Evolutionary conservation across 2,797 vertebrate genomes (phyloP).

Genomic region (Hybognathus amarus): DNA sequence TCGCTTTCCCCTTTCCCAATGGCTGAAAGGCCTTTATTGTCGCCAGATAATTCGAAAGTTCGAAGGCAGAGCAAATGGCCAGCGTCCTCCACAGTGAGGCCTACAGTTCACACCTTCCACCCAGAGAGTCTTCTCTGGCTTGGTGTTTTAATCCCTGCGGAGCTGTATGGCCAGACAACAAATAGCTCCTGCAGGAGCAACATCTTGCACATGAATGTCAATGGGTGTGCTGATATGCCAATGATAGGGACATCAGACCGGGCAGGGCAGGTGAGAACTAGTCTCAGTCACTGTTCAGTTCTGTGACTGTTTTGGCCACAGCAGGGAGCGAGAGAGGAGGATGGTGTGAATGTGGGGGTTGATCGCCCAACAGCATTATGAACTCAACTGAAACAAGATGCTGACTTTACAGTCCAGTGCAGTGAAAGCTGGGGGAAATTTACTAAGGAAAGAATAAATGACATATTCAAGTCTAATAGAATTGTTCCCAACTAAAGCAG

Average conservation of each 20-base stretch:
- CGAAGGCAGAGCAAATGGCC: conserved; percentile 38
- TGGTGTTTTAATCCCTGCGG: conserved; percentile 39
- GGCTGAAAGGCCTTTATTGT: conserved; percentile 58
- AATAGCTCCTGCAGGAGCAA: conserved; percentile 39
- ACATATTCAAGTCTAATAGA: conserved; percentile 32
- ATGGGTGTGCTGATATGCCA: conserved; percentile 57
- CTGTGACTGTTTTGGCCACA: conserved; percentile 48
- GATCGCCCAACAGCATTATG: conserved; percentile 23
- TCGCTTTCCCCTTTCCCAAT: conserved; percentile 24
- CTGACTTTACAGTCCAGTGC: conserved; percentile 17
- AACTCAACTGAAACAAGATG: conserved; percentile 27
- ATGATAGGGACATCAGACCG: conserved; percentile 51
- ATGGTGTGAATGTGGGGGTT: conserved; percentile 31
- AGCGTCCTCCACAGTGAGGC: conserved; percentile 38
- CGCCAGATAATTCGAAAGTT: conserved; percentile 45
- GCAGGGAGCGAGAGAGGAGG: conserved; percentile 38
- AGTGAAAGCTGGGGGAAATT: conserved; percentile 15
- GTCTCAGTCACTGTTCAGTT: conserved; percentile 45
- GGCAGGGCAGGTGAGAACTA: conserved; percentile 49
- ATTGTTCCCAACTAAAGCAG: conserved; percentile 2
- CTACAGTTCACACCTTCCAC: conserved; percentile 54
- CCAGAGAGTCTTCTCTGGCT: conserved; percentile 37
- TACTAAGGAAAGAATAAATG: conserved; percentile 35
- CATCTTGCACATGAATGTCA: conserved; percentile 55
- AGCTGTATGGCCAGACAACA: conserved; percentile 47